Evolutionary conservation across 2,888 invertebrate genomes (phyloP).

Genomic region (Hipparchia semele): DNA sequence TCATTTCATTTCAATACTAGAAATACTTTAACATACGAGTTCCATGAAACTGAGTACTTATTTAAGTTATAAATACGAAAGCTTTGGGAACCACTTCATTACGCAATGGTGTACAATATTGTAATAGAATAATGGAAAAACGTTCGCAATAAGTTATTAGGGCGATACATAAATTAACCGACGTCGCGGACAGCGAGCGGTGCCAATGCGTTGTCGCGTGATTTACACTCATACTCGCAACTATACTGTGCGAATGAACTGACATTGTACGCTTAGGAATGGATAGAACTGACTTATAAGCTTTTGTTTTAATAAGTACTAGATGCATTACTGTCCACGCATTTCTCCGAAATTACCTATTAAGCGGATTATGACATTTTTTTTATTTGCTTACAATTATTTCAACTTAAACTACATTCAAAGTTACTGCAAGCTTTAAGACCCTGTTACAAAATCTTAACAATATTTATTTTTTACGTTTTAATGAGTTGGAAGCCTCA

Average conservation of each 20-base stretch:
- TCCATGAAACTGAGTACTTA: too few relatives aligned
- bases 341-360: too few relatives aligned
- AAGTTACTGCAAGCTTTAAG: too few relatives aligned
- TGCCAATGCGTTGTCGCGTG: slow-evolving; percentile 44
- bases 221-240: slow-evolving; percentile 62
- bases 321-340: not conserved
- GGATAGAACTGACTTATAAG: slow-evolving; percentile 28
- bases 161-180: slow-evolving; percentile 41
- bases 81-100: not conserved
- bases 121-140: slow-evolving; percentile 35
- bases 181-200: slow-evolving; percentile 43
- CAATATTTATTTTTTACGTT: too few relatives aligned
- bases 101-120: slow-evolving; percentile 13
- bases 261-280: slow-evolving; percentile 30
- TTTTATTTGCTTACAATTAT: too few relatives aligned
- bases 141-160: slow-evolving; percentile 37
- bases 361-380: too few relatives aligned
- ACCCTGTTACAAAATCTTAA: too few relatives aligned
- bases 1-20: too few relatives aligned
- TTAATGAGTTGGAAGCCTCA: too few relatives aligned
- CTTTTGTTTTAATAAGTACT: not conserved
- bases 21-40: too few relatives aligned
- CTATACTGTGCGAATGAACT: slow-evolving; percentile 48
- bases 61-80: not conserved
- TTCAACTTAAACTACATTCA: too few relatives aligned